Base-by-base conservation (phyloP, 2,888 invertebrate genomes). In the Netelia inedita region DNA sequence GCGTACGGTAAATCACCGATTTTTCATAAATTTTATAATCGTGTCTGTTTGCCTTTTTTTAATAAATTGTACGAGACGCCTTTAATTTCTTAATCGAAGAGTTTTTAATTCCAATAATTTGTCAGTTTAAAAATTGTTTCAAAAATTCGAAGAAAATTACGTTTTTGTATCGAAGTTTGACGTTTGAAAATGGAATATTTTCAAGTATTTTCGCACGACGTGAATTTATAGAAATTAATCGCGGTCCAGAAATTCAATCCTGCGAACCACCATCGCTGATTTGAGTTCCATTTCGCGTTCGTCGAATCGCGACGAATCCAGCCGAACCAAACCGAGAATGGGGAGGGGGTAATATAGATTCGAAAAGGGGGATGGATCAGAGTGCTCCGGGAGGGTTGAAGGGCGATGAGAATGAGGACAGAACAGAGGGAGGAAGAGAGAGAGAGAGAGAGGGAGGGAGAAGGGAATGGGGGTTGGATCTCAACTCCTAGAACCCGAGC, bases 401-500 rank as follows among this genome's bases (percentile, higher is more conserved):
- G 78, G 53, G 80, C 78, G 19, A 71, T 46, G 69, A 78, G 80
- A 65, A 81, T 65, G 78, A 75, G 50, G 65, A 79, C 16, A 65
- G 65, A 41, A 46, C 46, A 46, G 46, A 14, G 14, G 55, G 57
- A 74, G 63, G 10, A 53, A 78, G 41, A 63, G 79, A 28, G 65
- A 28, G 61, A 61, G 72, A 76, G 87, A 79, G 41, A 63, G 79
- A 21, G 65, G 21, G 61, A 66, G 72, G 73, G 87, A 87, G 82
- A 19, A 41, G 19, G 21, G 68, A 68, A 59, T 23, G 68, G 57
- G 68, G 68, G 46, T 16, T 72, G 71, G 53, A 16, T 65, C 83
- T 87, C 86, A 79, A 79, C 79, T 87, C 87, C 66, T 87, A 86
- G 87, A 89, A 79, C 89, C 87, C 89, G 89, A 90, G 88, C 88